A percentile compares a stretch with the other conserved stretches of the same genome.
phyloP scores from a whole-genome alignment of 2,888 invertebrate genomes.

The Hemaris fuciformis region DNA sequence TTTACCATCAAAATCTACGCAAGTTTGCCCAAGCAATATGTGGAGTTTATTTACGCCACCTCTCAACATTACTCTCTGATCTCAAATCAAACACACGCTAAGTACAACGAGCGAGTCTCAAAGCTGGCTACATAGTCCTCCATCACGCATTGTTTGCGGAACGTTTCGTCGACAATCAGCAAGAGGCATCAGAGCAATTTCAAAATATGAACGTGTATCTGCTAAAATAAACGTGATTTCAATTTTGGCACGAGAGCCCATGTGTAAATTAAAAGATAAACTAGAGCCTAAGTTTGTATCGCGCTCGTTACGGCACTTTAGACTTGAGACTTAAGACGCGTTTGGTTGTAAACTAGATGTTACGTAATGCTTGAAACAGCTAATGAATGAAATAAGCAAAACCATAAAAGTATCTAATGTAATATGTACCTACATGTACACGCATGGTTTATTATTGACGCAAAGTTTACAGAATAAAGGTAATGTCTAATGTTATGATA shows the following conservation, averaged over 20 bases:
- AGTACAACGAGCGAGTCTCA: conserved; percentile 21
- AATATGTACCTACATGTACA: no score
- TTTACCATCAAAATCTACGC: not conserved
- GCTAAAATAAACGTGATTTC: conserved; percentile 37
- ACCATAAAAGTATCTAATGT: no score
- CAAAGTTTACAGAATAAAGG: no score
- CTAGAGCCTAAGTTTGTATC: not conserved
- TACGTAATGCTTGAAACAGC: not conserved
- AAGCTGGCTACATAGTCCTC: conserved; percentile 34
- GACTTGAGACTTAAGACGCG: not conserved
- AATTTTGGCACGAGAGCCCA: not conserved
- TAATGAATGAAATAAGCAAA: no score
- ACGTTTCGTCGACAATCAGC: conserved; percentile 32
- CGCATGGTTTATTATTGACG: no score
- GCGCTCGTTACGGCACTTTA: not conserved
- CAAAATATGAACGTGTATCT: conserved; percentile 33
- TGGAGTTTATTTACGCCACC: conserved; percentile 1
- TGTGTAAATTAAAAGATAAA: conserved; percentile 4
- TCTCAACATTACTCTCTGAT: conserved; percentile 14
- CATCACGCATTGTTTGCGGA: conserved; percentile 61
- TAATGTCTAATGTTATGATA: no score
- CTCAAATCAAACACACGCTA: conserved; percentile 15
- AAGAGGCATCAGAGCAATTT: conserved; percentile 26
- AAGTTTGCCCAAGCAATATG: not conserved
- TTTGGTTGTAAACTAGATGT: not conserved